Conservation (phyloP, 1,140 invertebrate species). For the Caligus rogercresseyi region DNA sequence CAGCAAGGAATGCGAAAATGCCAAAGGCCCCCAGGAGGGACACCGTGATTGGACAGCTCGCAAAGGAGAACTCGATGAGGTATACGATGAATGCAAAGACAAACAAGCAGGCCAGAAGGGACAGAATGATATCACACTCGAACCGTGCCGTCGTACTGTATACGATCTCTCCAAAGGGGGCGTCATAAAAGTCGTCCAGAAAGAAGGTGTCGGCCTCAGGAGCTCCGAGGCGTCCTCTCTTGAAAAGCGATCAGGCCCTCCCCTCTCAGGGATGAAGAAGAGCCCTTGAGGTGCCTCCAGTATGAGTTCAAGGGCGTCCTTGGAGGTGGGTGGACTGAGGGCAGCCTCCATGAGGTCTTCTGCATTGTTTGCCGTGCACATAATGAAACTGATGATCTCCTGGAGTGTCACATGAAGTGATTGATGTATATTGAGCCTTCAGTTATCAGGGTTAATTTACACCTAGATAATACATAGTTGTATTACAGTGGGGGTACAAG, state of each 20-base stretch:
- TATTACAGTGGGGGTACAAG: too few relatives aligned
- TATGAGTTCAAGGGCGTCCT: background rate
- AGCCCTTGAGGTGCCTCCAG: background rate
- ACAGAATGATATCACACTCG: background rate
- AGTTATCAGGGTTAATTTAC: too few relatives aligned
- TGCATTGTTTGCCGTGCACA: too few relatives aligned
- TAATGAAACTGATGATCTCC: too few relatives aligned
- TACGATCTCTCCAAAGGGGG: background rate
- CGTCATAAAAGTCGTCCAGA: background rate
- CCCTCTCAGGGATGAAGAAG: background rate
- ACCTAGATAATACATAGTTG: too few relatives aligned
- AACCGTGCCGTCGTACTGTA: background rate
- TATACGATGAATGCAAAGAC: background rate
- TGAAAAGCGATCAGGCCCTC: background rate
- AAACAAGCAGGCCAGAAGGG: background rate
- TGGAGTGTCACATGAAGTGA: too few relatives aligned
- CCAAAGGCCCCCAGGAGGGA: background rate
- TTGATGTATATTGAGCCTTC: too few relatives aligned
- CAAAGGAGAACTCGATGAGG: background rate
- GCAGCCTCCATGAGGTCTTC: background rate
- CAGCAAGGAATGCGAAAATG: background rate
- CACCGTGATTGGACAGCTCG: background rate
- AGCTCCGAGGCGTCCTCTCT: background rate
- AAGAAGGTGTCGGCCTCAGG: background rate
- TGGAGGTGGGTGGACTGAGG: background rate